Base-by-base conservation (phyloP, 1,140 invertebrate genomes). In the Cephus cinctus region DNA sequence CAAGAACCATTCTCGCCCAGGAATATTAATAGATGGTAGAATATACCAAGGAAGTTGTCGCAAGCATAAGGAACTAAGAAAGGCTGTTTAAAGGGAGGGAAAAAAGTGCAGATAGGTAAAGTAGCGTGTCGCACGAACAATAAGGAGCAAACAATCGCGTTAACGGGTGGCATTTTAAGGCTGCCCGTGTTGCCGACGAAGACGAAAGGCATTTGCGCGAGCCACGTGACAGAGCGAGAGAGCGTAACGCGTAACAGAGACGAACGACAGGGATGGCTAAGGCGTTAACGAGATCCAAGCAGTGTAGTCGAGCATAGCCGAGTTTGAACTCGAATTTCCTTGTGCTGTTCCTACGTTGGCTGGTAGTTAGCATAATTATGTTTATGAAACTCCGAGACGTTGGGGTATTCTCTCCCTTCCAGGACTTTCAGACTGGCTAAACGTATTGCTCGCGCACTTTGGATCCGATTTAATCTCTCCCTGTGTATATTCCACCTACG, bases 351-450 rank as follows among this genome's bases (percentile, higher is more conserved):
- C 40, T 20, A 21, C 41, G 31, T 45, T 40, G 47, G 30, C 23
- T 27, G 44, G 18, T 63, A 61, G 50, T 65, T 63, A 61, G 52
- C 63, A 63, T 65, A 65, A 65, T 59, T 59, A 52, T 52, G 54
- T 65, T 65, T 63, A 63, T 56, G 48, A 60, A 61, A 63, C 40
- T 55, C 48, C n/a, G n/a, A n/a, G n/a, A n/a, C n/a, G n/a, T n/a
- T 22, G 20, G 25, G 15, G 36, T 38, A 34, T 27, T 23, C 35
- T 14, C 38, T 48, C 32, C 27, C 46, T 48, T 19, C 21, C 25
- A 8, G 6, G 19, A 3, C 23, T n/a, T n/a, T 19, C 38, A n/a
- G 11, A 21, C 46, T 21, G 40, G 40, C 46, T 48, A 41, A 41
- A 48, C 46, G 46, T 48, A 48, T 48, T 48, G 46, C 38, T 34